Percentiles rank a stretch among this genome's conserved stretches.
phyloP scores from a whole-genome alignment of 2,888 invertebrate species.

The Eupithecia exiguata region DNA sequence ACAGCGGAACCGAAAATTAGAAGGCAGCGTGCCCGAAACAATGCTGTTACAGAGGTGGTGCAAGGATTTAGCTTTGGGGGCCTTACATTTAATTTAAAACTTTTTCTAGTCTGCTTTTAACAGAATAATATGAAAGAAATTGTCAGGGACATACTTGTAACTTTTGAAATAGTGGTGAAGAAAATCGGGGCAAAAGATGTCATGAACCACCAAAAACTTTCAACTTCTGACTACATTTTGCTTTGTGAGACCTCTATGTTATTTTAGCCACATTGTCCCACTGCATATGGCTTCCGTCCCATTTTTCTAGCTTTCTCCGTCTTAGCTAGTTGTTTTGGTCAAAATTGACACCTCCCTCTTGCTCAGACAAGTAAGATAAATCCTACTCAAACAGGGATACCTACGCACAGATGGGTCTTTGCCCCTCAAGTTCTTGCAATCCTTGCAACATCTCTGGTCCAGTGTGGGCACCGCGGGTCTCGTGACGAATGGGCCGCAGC shows the following conservation, averaged over 20 bases:
- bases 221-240: not conserved
- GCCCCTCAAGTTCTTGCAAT: not conserved
- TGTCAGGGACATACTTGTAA: not conserved
- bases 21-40: slow-evolving; percentile 70
- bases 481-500: slow-evolving; percentile 72
- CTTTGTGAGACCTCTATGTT: not conserved
- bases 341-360: not conserved
- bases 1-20: slow-evolving; percentile 64
- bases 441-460: slow-evolving; percentile 45
- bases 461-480: slow-evolving; percentile 59
- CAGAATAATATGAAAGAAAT: not conserved
- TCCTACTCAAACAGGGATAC: not conserved
- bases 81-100: not conserved
- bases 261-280: not conserved
- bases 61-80: slow-evolving; percentile 10
- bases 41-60: slow-evolving; percentile 47
- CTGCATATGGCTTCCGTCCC: not conserved
- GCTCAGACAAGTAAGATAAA: not conserved
- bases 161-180: not conserved
- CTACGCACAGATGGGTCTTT: not conserved
- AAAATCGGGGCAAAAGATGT: not conserved
- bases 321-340: not conserved
- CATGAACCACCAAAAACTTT: not conserved
- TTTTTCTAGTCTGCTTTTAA: not conserved
- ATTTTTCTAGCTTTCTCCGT: not conserved